Percentiles rank a stretch among this genome's conserved stretches.
phyloP scores from a whole-genome alignment of 2,888 invertebrate genomes.

The Operophtera brumata region DNA sequence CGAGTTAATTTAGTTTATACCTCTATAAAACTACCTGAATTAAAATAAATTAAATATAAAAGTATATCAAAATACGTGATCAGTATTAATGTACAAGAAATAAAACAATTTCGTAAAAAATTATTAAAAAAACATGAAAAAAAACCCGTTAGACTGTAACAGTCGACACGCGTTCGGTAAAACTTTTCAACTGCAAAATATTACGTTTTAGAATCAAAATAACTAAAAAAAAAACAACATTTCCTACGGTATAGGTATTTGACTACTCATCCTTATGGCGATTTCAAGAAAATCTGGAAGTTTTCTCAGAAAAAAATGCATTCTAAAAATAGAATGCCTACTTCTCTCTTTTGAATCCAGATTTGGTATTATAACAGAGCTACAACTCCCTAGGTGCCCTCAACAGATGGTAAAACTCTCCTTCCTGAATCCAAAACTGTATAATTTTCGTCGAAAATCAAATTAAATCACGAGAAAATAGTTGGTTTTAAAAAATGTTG shows the following conservation, averaged over 20 bases:
- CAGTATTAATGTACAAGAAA: conserved; percentile 25
- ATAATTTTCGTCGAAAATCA: conserved; percentile 57
- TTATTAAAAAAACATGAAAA: not conserved
- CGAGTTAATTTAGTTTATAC: not conserved
- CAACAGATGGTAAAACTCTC: conserved; percentile 34
- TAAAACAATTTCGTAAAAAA: conserved; percentile 26
- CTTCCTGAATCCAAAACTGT: conserved; percentile 41
- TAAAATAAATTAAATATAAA: conserved; percentile 5
- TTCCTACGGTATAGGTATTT: not conserved
- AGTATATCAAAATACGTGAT: not conserved
- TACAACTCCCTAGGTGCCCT: conserved; percentile 1
- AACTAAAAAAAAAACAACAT: conserved; percentile 6
- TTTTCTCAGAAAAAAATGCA: conserved; percentile 42
- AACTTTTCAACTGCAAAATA: not conserved
- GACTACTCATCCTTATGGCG: conserved; percentile 5
- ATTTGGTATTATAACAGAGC: conserved; percentile 12
- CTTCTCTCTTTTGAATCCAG: not conserved
- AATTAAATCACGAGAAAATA: conserved; percentile 58
- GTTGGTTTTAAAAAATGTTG: conserved; percentile 52
- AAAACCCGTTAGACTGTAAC: not conserved
- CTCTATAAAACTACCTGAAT: conserved; percentile 24
- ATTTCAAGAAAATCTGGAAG: conserved; percentile 38
- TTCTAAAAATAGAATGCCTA: conserved; percentile 39
- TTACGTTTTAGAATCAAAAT: conserved; percentile 2
- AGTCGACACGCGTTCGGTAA: not conserved